phyloP scores from a whole-genome alignment of 2,113 vertebrate species.

The Brienomyrus brachyistius region DNA sequence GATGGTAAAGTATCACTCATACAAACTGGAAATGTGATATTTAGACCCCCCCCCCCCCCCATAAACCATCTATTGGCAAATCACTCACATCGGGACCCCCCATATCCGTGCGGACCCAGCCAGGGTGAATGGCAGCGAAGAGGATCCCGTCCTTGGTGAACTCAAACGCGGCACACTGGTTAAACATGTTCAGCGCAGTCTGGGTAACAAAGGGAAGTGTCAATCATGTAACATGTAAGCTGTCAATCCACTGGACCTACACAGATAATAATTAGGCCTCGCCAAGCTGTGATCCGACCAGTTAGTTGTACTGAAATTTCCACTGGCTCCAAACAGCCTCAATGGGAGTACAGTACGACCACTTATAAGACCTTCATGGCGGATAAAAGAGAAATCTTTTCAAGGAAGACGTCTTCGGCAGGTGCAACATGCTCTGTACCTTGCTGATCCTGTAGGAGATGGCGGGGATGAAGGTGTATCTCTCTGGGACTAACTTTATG shows the following conservation, averaged over 20 bases:
- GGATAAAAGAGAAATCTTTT: no score
- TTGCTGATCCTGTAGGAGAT: constrained; percentile 53
- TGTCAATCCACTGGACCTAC: no score
- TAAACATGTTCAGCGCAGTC: constrained; percentile 33
- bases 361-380: no score
- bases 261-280: not conserved
- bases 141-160: constrained; percentile 37
- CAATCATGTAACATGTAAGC: no score
- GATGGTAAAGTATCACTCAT: not conserved
- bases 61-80: no score
- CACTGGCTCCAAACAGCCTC: not conserved
- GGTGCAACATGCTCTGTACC: constrained; percentile 25
- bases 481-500: constrained; percentile 26
- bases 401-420: not conserved
- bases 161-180: constrained; percentile 18
- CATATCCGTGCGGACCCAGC: constrained; percentile 36
- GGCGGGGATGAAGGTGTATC: constrained; percentile 3
- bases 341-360: not conserved
- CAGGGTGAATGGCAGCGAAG: constrained; percentile 30
- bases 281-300: not conserved
- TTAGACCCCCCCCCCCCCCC: not conserved
- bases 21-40: not conserved
- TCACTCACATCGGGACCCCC: constrained; percentile 35
- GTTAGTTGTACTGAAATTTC: not conserved
- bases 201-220: constrained; percentile 11